Evolutionary conservation across 2,888 invertebrate species (phyloP).

Genomic region (Ariolimax columbianus): DNA sequence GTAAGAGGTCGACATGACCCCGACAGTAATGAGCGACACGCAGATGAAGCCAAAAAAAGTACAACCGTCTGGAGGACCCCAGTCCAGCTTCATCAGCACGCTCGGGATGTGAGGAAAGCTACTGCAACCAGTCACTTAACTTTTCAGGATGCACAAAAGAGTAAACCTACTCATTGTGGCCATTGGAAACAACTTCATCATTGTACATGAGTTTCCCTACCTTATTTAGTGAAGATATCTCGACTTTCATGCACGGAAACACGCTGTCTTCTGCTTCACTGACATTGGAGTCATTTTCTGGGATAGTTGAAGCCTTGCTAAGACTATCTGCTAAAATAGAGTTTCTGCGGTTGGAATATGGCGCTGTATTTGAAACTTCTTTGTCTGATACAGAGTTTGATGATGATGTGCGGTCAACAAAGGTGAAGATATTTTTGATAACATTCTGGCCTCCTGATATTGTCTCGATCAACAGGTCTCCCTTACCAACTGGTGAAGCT

Average conservation of each 20-base stretch:
- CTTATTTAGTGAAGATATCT: slow-evolving; percentile 41
- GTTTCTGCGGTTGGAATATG: slow-evolving; percentile 44
- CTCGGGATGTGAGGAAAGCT: too few relatives aligned
- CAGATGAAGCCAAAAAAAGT: too few relatives aligned
- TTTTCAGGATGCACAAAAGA: too few relatives aligned
- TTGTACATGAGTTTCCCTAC: slow-evolving; percentile 14
- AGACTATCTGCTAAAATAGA: slow-evolving; percentile 37
- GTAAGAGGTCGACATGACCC: too few relatives aligned
- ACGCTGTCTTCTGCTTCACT: neutral
- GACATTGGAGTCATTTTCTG: slow-evolving; percentile 22
- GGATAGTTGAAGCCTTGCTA: slow-evolving; percentile 28
- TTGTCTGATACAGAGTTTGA: slow-evolving; percentile 37
- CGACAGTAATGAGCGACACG: too few relatives aligned
- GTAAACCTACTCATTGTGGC: too few relatives aligned
- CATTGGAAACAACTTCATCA: neutral
- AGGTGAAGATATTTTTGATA: slow-evolving; percentile 67
- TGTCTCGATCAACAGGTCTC: slow-evolving; percentile 74
- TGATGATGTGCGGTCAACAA: slow-evolving; percentile 59
- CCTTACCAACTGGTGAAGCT: slow-evolving; percentile 70
- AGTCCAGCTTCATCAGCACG: too few relatives aligned
- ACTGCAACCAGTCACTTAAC: too few relatives aligned
- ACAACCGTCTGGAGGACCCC: too few relatives aligned
- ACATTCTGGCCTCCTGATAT: slow-evolving; percentile 74
- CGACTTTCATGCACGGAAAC: neutral
- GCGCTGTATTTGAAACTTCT: slow-evolving; percentile 36